Conservation (phyloP, 2,797 vertebrate species). For the Urosaurus nigricauda region DNA sequence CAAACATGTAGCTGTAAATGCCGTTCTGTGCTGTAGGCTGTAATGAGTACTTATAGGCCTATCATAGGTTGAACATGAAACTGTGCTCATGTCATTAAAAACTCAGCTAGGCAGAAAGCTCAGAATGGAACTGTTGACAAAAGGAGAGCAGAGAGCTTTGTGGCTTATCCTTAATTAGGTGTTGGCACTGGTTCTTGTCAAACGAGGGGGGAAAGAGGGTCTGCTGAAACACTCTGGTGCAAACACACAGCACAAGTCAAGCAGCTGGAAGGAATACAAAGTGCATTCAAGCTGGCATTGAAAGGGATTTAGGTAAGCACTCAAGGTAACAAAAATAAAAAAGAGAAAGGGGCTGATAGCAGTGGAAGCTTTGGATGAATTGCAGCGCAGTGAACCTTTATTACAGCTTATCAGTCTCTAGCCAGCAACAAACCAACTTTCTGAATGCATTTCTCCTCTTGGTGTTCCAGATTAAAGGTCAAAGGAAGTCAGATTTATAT, state of each 20-base stretch:
- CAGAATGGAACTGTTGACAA: conserved; percentile 77
- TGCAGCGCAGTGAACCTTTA: conserved; percentile 80
- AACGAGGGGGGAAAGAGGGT: conserved; percentile 73
- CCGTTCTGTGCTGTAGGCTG: conserved; percentile 28
- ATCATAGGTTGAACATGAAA: conserved; percentile 67
- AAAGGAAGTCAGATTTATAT: conserved; percentile 80
- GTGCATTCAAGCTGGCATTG: conserved; percentile 81
- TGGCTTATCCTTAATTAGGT: conserved; percentile 83
- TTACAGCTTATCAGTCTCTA: conserved; percentile 83
- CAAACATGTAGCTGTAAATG: conserved; percentile 29
- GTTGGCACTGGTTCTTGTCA: conserved; percentile 81
- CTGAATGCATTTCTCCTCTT: conserved; percentile 73
- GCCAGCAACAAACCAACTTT: conserved; percentile 80
- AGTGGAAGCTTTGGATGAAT: conserved; percentile 80
- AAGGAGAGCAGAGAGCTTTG: conserved; percentile 76
- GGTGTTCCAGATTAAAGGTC: conserved; percentile 82
- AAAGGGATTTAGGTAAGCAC: conserved; percentile 85
- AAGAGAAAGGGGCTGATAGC: conserved; percentile 73
- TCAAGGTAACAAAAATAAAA: conserved; percentile 81
- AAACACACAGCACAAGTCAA: conserved; percentile 77
- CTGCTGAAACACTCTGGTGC: conserved; percentile 68
- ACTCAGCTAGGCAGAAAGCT: conserved; percentile 81
- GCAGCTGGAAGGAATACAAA: conserved; percentile 78
- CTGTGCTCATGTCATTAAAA: conserved; percentile 79
- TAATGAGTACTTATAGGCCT: conserved; percentile 53